Percentiles rank a stretch among this genome's conserved stretches.
Evolutionary conservation across 1,140 invertebrate species (phyloP).

Genomic region (Formica selysi): DNA sequence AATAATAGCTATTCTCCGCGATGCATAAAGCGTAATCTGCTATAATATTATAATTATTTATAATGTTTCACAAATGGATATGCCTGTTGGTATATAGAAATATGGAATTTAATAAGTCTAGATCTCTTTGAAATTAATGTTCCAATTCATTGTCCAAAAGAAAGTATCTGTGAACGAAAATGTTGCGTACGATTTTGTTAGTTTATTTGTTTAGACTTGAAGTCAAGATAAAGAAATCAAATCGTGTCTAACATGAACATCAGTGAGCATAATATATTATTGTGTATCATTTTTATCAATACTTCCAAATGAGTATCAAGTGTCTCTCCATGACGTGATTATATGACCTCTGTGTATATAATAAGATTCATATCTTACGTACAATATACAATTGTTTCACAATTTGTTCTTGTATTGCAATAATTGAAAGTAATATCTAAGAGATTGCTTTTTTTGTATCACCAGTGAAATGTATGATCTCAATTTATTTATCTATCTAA

Average conservation of each 20-base stretch:
- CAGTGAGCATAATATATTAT: constrained; percentile 37
- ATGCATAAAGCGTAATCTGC: constrained; percentile 46
- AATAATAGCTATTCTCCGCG: constrained; percentile 59
- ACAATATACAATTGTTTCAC: constrained; percentile 25
- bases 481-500: constrained; percentile 36
- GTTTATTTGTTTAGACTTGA: constrained; percentile 8
- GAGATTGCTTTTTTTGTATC: not conserved
- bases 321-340: constrained; percentile 59
- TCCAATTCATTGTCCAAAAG: constrained; percentile 20
- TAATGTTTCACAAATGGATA: constrained; percentile 62
- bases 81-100: constrained; percentile 63
- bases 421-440: constrained; percentile 19
- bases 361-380: constrained; percentile 37
- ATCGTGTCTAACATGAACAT: not conserved
- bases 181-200: constrained; percentile 47
- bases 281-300: constrained; percentile 47
- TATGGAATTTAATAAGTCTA: constrained; percentile 46
- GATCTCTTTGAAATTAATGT: constrained; percentile 35
- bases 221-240: constrained; percentile 31
- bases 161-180: not conserved
- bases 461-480: constrained; percentile 28
- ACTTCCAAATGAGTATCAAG: constrained; percentile 54
- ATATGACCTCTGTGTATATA: constrained; percentile 46
- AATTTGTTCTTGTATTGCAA: constrained; percentile 16
- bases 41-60: constrained; percentile 54